Evolutionary conservation across 2,888 invertebrate genomes (phyloP), one percentile per base, ranked within the genome.

Genomic region (Asteroscopus sphinx): DNA sequence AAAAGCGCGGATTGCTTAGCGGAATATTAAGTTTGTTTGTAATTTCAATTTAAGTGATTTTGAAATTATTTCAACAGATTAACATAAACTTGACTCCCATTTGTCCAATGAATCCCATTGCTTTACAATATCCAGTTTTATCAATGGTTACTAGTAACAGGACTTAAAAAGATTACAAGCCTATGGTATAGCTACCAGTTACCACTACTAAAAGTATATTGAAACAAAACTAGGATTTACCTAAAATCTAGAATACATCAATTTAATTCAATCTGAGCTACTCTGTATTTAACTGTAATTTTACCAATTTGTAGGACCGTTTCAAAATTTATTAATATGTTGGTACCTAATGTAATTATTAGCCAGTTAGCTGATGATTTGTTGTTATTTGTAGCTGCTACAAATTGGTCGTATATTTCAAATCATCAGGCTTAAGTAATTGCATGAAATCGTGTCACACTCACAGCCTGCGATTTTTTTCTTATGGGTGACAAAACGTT

Each of bases 1-100:
- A 17, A 33, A 56, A 66, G 72, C 65, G 44, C 48, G 40, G 30
- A 13, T 40, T 25, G 66, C 57, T 17, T 28, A 63, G 40, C 45
- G 2, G 12, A 25, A 40, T n/a, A 36, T 16, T 16, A 16, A 8
- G 5, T 7, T 4, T 36, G 17, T 37, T 11, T 11, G 5, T 37
- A 4, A n/a, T 35, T 32, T n/a, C 12, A 32, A 5, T 12, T 13
- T 12, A 0, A 0, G 32, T 33, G 12, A 4, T 13, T 32, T 30
- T 12, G 17, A 28, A 41, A 41, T 30, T 37, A 32, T 35, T n/a
- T 28, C 5, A 12, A 12, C 0, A 4, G 13, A 13, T 7, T 9
- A 28, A 11, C 3, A 28, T 4, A 1, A 28, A 4, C n/a, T n/a
- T n/a, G n/a, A n/a, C n/a, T n/a, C n/a, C n/a, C n/a, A n/a, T n/a